phyloP scores from a whole-genome alignment of 2,888 invertebrate species.

The Athalia rosae region DNA sequence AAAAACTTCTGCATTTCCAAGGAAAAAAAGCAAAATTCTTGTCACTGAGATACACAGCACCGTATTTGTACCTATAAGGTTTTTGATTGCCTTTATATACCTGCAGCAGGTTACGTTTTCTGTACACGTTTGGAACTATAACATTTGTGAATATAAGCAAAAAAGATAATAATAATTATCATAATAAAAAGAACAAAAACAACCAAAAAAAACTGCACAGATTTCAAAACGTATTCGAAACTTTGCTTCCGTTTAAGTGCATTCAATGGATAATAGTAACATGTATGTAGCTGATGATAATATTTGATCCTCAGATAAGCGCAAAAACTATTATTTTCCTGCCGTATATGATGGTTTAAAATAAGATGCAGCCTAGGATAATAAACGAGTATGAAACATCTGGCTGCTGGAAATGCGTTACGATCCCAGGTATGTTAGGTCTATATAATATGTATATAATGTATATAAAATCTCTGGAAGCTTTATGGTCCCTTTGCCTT shows the following conservation, averaged over 20 bases:
- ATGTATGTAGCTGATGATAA: neutral
- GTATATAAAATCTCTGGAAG: slow-evolving; percentile 35
- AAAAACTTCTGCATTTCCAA: neutral
- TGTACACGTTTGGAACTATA: slow-evolving; percentile 66
- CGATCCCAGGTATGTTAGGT: slow-evolving; percentile 30
- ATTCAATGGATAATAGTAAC: too few relatives aligned
- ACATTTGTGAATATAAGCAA: slow-evolving; percentile 69
- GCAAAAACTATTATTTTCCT: slow-evolving; percentile 38
- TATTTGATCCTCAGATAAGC: slow-evolving; percentile 4
- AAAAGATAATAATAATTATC: slow-evolving; percentile 59
- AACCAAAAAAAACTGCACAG: neutral
- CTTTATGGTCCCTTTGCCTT: slow-evolving; percentile 36
- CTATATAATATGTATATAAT: slow-evolving; percentile 21
- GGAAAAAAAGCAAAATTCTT: slow-evolving; percentile 18
- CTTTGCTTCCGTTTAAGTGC: too few relatives aligned
- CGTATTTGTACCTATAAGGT: slow-evolving; percentile 9
- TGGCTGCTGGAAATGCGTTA: slow-evolving; percentile 5
- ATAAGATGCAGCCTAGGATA: slow-evolving; percentile 39
- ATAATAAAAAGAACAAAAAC: slow-evolving; percentile 18
- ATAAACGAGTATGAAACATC: slow-evolving; percentile 39
- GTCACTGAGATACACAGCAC: slow-evolving; percentile 27
- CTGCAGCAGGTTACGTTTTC: slow-evolving; percentile 57
- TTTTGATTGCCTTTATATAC: slow-evolving; percentile 24
- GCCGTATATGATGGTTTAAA: slow-evolving; percentile 15
- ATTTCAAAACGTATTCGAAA: neutral